Conservation (phyloP, 1,140 invertebrate species). For the Liolophura sinensis region DNA sequence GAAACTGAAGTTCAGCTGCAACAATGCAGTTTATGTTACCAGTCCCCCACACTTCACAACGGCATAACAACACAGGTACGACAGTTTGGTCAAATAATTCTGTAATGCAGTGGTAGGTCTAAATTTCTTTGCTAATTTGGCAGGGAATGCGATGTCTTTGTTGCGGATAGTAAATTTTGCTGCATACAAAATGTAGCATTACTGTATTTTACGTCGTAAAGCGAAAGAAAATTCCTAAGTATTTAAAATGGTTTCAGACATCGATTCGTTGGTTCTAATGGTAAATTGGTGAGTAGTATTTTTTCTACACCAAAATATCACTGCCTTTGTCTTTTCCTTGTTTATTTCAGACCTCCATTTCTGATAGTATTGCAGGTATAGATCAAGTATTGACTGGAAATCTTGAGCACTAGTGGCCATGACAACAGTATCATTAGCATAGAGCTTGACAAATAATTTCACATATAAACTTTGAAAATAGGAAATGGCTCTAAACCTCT, state of each 20-base stretch:
- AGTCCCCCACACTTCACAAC: conserved; percentile 17
- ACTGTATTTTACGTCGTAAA: too few species aligned
- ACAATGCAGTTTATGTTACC: conserved; percentile 11
- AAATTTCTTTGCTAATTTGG: conserved; percentile 5
- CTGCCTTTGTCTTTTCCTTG: conserved; percentile 20
- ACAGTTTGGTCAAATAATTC: conserved; percentile 20
- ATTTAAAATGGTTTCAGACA: conserved; percentile 12
- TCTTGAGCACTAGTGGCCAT: conserved; percentile 9
- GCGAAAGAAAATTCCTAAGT: conserved; percentile 16
- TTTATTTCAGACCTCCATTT: conserved; percentile 21
- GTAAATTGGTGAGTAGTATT: conserved; percentile 4
- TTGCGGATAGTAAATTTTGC: conserved; percentile 3
- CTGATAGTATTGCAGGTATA: conserved; percentile 10
- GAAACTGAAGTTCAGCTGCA: conserved; percentile 9
- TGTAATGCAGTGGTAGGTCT: conserved; percentile 9
- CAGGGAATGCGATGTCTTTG: conserved; percentile 10
- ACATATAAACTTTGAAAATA: too few species aligned
- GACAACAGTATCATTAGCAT: conserved; percentile 25
- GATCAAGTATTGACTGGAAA: conserved; percentile 14
- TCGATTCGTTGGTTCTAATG: conserved; percentile 3
- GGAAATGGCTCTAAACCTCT: too few species aligned
- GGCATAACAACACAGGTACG: conserved; percentile 7
- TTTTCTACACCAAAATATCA: conserved; percentile 15
- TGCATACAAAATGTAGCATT: conserved; percentile 8
- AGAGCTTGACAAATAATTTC: conserved; percentile 16